Base-by-base conservation (phyloP, 2,113 vertebrate species). In the Rafetus swinhoei region DNA sequence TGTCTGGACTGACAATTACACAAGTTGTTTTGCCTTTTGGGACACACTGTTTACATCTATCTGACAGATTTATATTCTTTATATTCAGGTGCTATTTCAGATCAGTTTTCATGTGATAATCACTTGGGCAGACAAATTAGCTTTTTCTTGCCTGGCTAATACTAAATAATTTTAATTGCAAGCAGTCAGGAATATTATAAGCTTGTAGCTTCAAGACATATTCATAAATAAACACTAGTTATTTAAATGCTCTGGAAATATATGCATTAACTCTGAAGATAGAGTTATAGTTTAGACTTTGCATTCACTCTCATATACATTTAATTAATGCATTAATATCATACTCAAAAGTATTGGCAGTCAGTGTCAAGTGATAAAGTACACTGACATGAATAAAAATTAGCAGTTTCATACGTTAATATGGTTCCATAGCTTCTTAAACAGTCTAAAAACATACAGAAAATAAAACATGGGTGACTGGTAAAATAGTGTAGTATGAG, bases 61-160 rank as follows among this genome's bases (percentile, higher is more conserved):
- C 22, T 94, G 96, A 93, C 87, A 96, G 95, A 95, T 97, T 97
- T 97, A 95, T 95, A 91, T 96, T 95, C 90, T 91, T 95, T 94
- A 96, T 97, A 95, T 95, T 96, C 91, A 95, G 96, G 94, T 97
- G 95, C 53, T 96, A 57, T 97, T 98, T 98, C 96, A 96, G 97
- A 97, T 92, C 94, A 94, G 29, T 25, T 39, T 89, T 96, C 90
- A 59, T 92, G 87, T 94, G 95, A 95, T 93, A 97, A 91, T 92
- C 91, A 69, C 85, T 96, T 8, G 81, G 79, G 94, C 89, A 97
- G 97, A 96, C 91, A 96, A 96, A 96, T 86, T 95, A 96, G 90
- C 90, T 96, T 19, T 27, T 97, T 96, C 94, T 97, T 86, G 97
- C 96, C 93, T 96, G 97, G 97, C 98, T 94, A 98, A 89, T 94